A percentile compares a stretch with the other conserved stretches of the same genome.
These are phyloP conservation scores for Alethe diademata DNA, from an alignment of 2,113 vertebrate species.

Conservation along the genomic window DNA sequence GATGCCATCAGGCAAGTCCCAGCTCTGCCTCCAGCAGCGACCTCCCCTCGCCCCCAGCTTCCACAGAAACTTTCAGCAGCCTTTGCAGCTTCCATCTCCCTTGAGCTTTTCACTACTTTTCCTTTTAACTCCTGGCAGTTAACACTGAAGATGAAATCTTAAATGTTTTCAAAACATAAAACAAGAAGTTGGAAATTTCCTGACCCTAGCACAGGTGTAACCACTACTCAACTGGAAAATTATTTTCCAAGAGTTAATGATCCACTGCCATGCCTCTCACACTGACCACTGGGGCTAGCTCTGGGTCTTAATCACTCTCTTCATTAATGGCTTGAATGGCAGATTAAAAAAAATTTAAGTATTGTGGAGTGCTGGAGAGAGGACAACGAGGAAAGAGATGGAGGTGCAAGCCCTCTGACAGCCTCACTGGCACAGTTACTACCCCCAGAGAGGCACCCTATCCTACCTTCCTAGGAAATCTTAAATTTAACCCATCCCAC, in stretches of 20 bases:
- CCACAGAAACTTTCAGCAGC: background rate
- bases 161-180: background rate
- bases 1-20: background rate
- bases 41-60: background rate
- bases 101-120: background rate
- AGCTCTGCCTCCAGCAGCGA: fast-evolving
- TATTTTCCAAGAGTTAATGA: background rate
- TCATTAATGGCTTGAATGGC: background rate
- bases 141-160: background rate
- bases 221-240: background rate
- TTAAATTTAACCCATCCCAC: background rate
- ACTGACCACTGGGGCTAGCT: background rate
- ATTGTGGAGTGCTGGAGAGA: background rate
- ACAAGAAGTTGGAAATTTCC: background rate
- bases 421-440: fast-evolving
- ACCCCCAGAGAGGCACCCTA: background rate
- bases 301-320: background rate
- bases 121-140: background rate
- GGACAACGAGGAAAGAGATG: fast-evolving
- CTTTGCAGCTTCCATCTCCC: background rate
- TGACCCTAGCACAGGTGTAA: background rate
- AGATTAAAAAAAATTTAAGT: background rate
- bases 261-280: background rate
- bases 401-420: background rate
- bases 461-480: background rate